Percentiles rank a stretch among this genome's conserved stretches.
phyloP scores from a whole-genome alignment of 2,888 invertebrate species.

The Nemotelus pantherinus region DNA sequence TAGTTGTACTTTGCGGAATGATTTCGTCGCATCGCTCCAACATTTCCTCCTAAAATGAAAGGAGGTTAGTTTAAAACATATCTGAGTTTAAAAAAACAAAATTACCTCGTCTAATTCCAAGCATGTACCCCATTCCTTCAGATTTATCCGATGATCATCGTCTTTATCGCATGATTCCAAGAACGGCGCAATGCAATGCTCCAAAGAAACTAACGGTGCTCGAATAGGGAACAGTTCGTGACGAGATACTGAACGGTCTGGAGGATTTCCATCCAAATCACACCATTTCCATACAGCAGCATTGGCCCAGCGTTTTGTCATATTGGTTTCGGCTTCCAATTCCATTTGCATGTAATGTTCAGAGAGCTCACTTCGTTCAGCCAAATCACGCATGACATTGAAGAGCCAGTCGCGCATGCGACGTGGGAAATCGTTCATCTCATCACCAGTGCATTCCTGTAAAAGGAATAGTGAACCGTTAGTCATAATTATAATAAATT shows the following conservation, averaged over 20 bases:
- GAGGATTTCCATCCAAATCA: constrained; percentile 92
- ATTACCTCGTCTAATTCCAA: constrained; percentile 83
- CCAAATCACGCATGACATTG: constrained; percentile 95
- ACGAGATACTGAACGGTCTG: constrained; percentile 89
- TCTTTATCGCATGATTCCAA: constrained; percentile 89
- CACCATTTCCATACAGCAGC: constrained; percentile 99
- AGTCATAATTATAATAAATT: background rate
- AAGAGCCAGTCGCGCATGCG: constrained; percentile 99
- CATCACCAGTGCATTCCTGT: constrained; percentile 82
- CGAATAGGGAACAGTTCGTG: constrained; percentile 97
- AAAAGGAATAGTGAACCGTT: background rate
- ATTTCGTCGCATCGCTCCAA: constrained; percentile 84
- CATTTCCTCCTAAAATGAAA: constrained; percentile 72
- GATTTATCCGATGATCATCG: constrained; percentile 88
- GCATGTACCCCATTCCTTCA: constrained; percentile 92
- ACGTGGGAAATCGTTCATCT: constrained; percentile 93
- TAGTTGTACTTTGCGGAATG: constrained; percentile 37
- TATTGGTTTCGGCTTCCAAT: constrained; percentile 86
- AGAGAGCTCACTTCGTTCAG: constrained; percentile 85
- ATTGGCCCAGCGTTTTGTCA: constrained; percentile 86
- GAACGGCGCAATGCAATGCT: constrained; percentile 97
- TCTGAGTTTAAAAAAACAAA: background rate
- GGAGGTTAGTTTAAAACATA: constrained; percentile 50
- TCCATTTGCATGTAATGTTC: constrained; percentile 87
- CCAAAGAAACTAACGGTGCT: constrained; percentile 93